Percentiles rank a stretch among this genome's conserved stretches.
Evolutionary conservation across 2,797 vertebrate species (phyloP).

Genomic region (Adrianichthys oophorus): DNA sequence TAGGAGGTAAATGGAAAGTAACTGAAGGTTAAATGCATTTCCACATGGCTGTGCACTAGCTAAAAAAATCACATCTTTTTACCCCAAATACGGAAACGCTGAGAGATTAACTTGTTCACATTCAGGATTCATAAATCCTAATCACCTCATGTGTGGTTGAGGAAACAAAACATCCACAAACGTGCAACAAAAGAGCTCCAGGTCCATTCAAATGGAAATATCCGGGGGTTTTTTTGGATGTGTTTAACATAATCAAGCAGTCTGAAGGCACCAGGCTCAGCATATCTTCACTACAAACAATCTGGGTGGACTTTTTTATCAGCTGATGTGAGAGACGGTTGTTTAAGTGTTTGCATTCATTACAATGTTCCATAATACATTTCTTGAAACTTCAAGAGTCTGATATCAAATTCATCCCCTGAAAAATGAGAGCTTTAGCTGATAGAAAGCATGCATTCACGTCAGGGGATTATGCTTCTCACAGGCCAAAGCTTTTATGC

Average conservation of each 20-base stretch:
- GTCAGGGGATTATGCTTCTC: conserved; percentile 33
- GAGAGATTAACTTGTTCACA: conserved; percentile 38
- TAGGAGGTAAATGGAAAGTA: conserved; percentile 55
- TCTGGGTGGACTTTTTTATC: conserved; percentile 26
- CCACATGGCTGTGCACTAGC: conserved; percentile 43
- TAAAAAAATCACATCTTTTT: conserved; percentile 32
- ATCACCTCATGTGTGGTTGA: conserved; percentile 12
- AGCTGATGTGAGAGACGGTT: conserved; percentile 20
- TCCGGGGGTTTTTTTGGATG: conserved; percentile 2
- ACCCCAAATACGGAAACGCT: conserved; percentile 26
- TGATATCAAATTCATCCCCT: conserved; percentile 23
- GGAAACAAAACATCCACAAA: conserved; percentile 7
- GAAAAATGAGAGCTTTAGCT: conserved; percentile 34
- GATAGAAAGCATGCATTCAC: conserved; percentile 24
- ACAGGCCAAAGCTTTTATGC: conserved; percentile 23
- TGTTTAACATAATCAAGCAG: conserved; percentile 7
- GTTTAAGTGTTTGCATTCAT: conserved; percentile 41
- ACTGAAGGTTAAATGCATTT: conserved; percentile 62
- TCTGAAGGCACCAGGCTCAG: too few species aligned
- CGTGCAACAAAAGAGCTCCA: conserved; percentile 26
- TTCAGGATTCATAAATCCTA: conserved; percentile 27
- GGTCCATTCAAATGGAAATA: conserved; percentile 45
- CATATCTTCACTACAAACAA: conserved; percentile 14
- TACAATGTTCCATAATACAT: conserved; percentile 44
- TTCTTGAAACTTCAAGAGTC: conserved; percentile 25